Evolutionary conservation across 2,888 invertebrate genomes (phyloP).

Genomic region (Andrena minutula): DNA sequence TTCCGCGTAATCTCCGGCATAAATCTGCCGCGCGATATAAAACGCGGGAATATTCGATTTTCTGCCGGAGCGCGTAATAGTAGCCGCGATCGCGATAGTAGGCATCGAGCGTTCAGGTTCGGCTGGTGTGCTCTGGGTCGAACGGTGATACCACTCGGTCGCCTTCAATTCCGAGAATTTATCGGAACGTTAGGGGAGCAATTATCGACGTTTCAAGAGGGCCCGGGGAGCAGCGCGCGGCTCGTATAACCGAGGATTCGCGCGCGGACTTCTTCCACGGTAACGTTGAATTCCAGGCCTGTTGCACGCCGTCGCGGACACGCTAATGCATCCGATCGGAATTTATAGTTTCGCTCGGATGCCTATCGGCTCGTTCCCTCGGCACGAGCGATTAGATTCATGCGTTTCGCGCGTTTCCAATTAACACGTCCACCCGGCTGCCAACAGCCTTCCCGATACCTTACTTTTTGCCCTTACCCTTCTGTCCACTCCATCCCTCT

Average conservation of each 20-base stretch:
- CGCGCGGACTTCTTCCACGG: slow-evolving; percentile 37
- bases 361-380: slow-evolving; percentile 69
- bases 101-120: not conserved
- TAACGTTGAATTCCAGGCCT: slow-evolving; percentile 48
- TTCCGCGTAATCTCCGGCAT: slow-evolving; percentile 10
- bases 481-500: not conserved
- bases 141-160: slow-evolving; percentile 31
- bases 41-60: slow-evolving; percentile 4
- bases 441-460: slow-evolving; percentile 11
- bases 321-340: slow-evolving; percentile 78
- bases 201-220: slow-evolving; percentile 42
- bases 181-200: slow-evolving; percentile 27
- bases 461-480: not conserved
- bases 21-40: slow-evolving; percentile 19
- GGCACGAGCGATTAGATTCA: slow-evolving; percentile 77
- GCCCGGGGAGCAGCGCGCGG: not conserved
- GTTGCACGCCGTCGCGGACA: slow-evolving; percentile 43
- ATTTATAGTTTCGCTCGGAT: slow-evolving; percentile 77
- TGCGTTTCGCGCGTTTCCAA: slow-evolving; percentile 76
- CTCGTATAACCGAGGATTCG: not conserved
- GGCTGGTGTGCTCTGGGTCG: slow-evolving; percentile 34
- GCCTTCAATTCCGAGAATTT: slow-evolving; percentile 37
- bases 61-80: slow-evolving; percentile 2
- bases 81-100: not conserved
- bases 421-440: slow-evolving; percentile 73